Evolutionary conservation across 92 coral and sea anemone species (phyloP).

Genomic region (Scolanthus callimorphus): DNA sequence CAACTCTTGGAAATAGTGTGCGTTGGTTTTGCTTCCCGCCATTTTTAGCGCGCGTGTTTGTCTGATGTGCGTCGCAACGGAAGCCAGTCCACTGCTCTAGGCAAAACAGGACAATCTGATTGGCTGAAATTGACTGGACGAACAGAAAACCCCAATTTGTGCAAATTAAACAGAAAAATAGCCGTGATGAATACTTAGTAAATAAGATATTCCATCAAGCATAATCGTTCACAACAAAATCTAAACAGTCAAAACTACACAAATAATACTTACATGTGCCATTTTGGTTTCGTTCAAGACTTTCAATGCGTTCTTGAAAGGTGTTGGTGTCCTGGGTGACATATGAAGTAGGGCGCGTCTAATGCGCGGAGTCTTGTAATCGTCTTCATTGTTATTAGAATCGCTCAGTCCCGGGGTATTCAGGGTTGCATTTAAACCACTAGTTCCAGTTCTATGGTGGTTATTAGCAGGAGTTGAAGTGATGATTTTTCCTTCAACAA

Average conservation of each 20-base stretch:
- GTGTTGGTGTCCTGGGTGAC: conserved; percentile 98
- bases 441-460: conserved; percentile 24
- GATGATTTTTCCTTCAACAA: conserved; percentile 42
- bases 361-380: conserved; percentile 87
- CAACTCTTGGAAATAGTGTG: background rate
- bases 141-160: too few relatives aligned
- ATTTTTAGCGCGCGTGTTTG: too few relatives aligned
- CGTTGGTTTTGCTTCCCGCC: too few relatives aligned
- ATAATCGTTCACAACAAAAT: background rate
- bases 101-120: too few relatives aligned
- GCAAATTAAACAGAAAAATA: too few relatives aligned
- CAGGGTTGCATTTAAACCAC: conserved; percentile 52
- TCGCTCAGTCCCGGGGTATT: conserved; percentile 77
- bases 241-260: background rate
- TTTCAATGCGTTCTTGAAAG: conserved; percentile 90
- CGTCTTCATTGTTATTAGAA: conserved; percentile 43
- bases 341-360: conserved; percentile 73
- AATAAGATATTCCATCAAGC: too few relatives aligned
- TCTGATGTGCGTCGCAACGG: too few relatives aligned
- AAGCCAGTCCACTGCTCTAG: too few relatives aligned
- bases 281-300: conserved; percentile 77
- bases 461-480: conserved; percentile 80
- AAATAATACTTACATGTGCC: conserved; percentile 63
- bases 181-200: too few relatives aligned
- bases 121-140: too few relatives aligned